Conservation (phyloP, 2,888 invertebrate species). For the Sepioteuthis lessoniana region DNA sequence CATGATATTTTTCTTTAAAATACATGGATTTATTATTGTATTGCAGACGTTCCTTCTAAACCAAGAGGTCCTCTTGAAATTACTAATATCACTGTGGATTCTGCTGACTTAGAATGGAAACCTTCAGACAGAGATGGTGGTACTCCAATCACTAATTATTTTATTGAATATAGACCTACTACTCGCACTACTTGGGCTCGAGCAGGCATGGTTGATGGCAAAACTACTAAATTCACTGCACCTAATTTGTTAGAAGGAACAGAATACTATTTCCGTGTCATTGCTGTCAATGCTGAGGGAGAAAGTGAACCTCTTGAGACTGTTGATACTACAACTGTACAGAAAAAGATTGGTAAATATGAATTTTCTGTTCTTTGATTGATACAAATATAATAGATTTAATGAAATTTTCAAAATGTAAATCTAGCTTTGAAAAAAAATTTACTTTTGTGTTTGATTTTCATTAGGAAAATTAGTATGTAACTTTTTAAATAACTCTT, state of each 20-base stretch:
- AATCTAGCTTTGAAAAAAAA: too few relatives aligned
- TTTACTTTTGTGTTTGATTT: too few relatives aligned
- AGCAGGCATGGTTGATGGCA: conserved; percentile 57
- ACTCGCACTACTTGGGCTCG: conserved; percentile 50
- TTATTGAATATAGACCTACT: conserved; percentile 79
- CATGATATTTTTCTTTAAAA: too few relatives aligned
- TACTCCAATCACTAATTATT: conserved; percentile 62
- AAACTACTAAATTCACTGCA: conserved; percentile 72
- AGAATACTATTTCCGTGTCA: conserved; percentile 89
- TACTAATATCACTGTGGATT: conserved; percentile 56
- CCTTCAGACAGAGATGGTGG: conserved; percentile 67
- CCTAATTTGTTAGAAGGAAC: conserved; percentile 83
- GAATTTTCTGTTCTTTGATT: background rate
- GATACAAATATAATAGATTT: background rate
- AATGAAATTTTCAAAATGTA: too few relatives aligned
- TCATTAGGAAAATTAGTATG: background rate
- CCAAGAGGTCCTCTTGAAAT: conserved; percentile 56
- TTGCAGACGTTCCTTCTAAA: conserved; percentile 60
- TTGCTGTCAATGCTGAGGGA: conserved; percentile 89
- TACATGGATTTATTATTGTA: background rate
- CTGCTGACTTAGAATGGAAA: conserved; percentile 66
- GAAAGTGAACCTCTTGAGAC: conserved; percentile 81
- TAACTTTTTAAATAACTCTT: background rate
- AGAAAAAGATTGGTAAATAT: conserved; percentile 55
- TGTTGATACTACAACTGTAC: conserved; percentile 55